Evolutionary conservation across 1,140 invertebrate genomes (phyloP).

Genomic region (Caenorhabditis briggsae): DNA sequence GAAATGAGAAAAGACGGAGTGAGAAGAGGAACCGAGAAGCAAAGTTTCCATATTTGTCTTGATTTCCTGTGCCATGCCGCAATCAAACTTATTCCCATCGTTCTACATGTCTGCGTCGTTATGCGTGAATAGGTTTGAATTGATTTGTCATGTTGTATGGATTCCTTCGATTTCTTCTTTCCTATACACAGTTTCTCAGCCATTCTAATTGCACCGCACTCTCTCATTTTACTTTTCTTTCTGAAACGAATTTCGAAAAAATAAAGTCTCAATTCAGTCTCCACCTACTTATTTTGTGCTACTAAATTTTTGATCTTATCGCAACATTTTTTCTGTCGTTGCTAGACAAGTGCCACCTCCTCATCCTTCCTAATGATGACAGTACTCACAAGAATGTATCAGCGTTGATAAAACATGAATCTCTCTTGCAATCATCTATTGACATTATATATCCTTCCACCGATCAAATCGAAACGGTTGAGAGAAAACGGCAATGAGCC

Average conservation of each 20-base stretch:
- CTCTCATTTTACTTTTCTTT: too few species aligned
- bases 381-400: slow-evolving; percentile 25
- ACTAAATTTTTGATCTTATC: background rate
- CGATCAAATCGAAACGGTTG: slow-evolving; percentile 45
- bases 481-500: slow-evolving; percentile 45
- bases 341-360: slow-evolving; percentile 23
- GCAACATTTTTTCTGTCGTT: slow-evolving; percentile 4
- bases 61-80: slow-evolving; percentile 48
- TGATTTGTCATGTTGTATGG: background rate
- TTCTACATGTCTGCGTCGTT: slow-evolving; percentile 13
- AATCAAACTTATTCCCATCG: slow-evolving; percentile 45
- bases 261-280: background rate
- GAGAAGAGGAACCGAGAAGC: background rate
- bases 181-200: too few species aligned
- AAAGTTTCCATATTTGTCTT: slow-evolving; percentile 51
- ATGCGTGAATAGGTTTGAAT: background rate
- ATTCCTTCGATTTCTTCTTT: too few species aligned
- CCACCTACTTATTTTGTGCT: background rate
- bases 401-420: slow-evolving; percentile 48
- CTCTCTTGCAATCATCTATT: slow-evolving; percentile 53
- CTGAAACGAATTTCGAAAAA: too few species aligned
- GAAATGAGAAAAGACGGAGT: background rate
- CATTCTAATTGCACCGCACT: too few species aligned
- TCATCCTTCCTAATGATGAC: background rate
- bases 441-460: slow-evolving; percentile 46